Conservation (phyloP, 2,888 invertebrate species). For the Rhagonycha lutea region DNA sequence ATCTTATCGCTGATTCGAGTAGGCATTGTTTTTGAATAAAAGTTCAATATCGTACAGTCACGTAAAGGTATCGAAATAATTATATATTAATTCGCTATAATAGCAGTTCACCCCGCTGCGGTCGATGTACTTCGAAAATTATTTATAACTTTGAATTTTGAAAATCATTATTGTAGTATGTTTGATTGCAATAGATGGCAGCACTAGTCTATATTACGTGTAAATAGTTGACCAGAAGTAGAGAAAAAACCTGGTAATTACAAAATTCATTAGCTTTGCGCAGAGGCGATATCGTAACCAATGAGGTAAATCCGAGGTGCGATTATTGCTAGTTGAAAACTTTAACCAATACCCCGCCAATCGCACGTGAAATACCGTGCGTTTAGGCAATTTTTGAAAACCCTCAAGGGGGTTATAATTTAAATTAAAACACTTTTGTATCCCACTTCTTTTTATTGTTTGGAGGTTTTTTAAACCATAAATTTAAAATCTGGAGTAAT, state of each 20-base stretch:
- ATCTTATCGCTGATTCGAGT: background rate
- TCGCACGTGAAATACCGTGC: slow-evolving; percentile 85
- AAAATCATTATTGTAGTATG: background rate
- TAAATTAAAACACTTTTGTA: slow-evolving; percentile 1
- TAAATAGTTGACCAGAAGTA: background rate
- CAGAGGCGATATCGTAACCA: slow-evolving; percentile 92
- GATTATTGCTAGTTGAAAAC: slow-evolving; percentile 94
- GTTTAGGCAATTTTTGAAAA: slow-evolving; percentile 85
- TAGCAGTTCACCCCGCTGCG: background rate
- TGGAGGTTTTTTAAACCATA: too few species aligned
- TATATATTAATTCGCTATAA: too few species aligned
- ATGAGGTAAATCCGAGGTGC: slow-evolving; percentile 88
- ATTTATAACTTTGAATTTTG: background rate
- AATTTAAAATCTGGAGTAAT: background rate
- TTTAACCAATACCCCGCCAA: slow-evolving; percentile 91
- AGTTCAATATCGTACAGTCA: background rate
- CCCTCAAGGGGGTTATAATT: slow-evolving; percentile 50
- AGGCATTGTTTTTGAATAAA: background rate
- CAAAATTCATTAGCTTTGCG: slow-evolving; percentile 71
- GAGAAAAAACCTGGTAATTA: background rate
- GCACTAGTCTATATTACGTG: background rate
- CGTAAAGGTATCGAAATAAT: background rate
- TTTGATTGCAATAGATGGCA: background rate
- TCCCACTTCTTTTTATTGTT: too few species aligned
- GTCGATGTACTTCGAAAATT: background rate